Base-by-base conservation (phyloP, 2,113 vertebrate genomes). In the Pionites leucogaster region DNA sequence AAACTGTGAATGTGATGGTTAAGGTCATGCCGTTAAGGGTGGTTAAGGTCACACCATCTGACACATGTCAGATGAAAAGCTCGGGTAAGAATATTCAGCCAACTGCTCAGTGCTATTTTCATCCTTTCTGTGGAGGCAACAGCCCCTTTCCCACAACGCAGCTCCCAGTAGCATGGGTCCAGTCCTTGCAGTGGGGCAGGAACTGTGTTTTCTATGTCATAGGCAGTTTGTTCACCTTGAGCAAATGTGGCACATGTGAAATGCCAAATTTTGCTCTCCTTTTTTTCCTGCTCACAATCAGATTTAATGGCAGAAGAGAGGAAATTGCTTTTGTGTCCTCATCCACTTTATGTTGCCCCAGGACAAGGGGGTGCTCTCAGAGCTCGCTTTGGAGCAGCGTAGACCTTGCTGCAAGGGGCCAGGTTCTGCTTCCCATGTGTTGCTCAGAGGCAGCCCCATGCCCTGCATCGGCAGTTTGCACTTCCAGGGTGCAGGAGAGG, bases 41-140 rank as follows among this genome's bases (percentile, higher is more conserved):
- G 87, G n/a, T 47, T 52, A 16, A 91, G 92, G 96, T 96, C 92
- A 82, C 74, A 47, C 78, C 78, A 85, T 92, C 78, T 93, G 95
- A 94, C 95, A 92, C 78, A 60, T 29, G 79, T 96, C 95, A 92
- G 70, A 92, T 85, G 82, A 93, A 76, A 93, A 90, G 79, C 85
- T 85, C 2, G 3, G 41, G 62, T 2, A 85, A 7, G 70, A 85
- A 62, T 60, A 65, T 87, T 85, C 82, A 84, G 82, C 74, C 74
- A 83, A 71, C 25, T 42, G 78, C 88, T 93, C 52, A 0, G 82
- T 39, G 69, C 70, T 17, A 35, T 71, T 93, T 64, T 64, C 35
- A 14, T 79, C 52, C 57, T 60, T 72, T 59, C n/a, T 11, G 50
- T 0, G 55, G 55, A 81, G 50, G 60, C 63, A 77, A n/a, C 29